phyloP scores from a whole-genome alignment of 2,888 invertebrate genomes.

The Apodemia zela region DNA sequence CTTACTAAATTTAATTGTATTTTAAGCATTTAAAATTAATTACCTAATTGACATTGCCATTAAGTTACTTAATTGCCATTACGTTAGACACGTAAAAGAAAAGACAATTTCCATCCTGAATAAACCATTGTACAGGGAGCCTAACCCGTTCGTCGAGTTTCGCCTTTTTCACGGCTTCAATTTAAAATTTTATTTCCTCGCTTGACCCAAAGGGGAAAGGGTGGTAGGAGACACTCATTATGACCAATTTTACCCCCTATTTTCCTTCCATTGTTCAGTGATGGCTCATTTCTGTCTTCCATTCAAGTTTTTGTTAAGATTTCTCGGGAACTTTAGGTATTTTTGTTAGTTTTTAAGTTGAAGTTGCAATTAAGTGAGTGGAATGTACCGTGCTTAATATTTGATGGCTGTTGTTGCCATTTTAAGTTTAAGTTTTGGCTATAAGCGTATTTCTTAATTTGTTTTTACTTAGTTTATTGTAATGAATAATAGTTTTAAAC shows the following conservation, averaged over 20 bases:
- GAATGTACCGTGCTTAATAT: slow-evolving; percentile 13
- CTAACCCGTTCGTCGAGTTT: slow-evolving; percentile 50
- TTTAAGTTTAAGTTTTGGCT: slow-evolving; percentile 1
- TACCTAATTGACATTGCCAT: no score
- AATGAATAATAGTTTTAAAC: neutral
- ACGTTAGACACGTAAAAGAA: neutral
- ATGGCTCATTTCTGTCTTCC: slow-evolving; percentile 67
- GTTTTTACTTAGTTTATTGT: neutral
- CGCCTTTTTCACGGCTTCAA: slow-evolving; percentile 71
- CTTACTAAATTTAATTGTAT: no score
- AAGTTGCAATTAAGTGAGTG: slow-evolving; percentile 16
- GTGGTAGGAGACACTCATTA: slow-evolving; percentile 61
- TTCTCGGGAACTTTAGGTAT: slow-evolving; percentile 20
- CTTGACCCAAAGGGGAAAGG: slow-evolving; percentile 63
- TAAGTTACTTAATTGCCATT: no score
- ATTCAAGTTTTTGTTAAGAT: slow-evolving; percentile 53
- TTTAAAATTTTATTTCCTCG: slow-evolving; percentile 73
- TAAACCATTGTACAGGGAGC: slow-evolving; percentile 32
- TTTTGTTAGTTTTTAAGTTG: slow-evolving; percentile 15
- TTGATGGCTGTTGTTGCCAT: slow-evolving; percentile 10
- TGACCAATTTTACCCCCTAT: slow-evolving; percentile 73
- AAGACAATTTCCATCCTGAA: neutral
- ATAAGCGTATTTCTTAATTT: neutral
- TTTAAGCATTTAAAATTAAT: no score
- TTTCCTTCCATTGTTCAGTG: slow-evolving; percentile 57